Evolutionary conservation across 2,113 vertebrate species (phyloP), one percentile per base, ranked within the genome.

Genomic region (Prunella himalayana): DNA sequence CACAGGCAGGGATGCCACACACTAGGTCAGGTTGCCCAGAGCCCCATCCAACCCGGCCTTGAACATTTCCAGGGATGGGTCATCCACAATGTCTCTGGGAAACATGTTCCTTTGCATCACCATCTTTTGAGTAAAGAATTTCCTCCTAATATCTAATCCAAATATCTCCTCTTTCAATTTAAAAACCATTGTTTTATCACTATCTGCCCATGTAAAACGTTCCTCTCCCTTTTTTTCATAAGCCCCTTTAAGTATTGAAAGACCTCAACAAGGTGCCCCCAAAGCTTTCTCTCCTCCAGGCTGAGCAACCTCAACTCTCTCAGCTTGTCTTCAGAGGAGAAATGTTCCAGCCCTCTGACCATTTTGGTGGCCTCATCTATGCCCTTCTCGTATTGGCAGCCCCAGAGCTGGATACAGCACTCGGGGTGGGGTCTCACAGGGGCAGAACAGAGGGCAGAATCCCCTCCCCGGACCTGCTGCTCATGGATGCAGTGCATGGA

Each of bases 341-440:
- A 44, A 14, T n/a, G 11, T 37, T 45, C 14, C 6, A 12, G 9
- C 28, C 5, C 5, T 37, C 69, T 66, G 45, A 66, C n/a, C 14
- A 31, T 3, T 7, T 47, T 35, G 18, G 11, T 35, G n/a, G 16
- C n/a, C 20, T 60, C 0, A 0, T 60, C 37, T 51, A 7, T 75
- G 60, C 15, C 23, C 20, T 45, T 60, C 33, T n/a, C 6, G 1
- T n/a, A 10, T 2, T n/a, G n/a, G 28, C 15, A 50, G 39, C 19
- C 45, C 16, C 53, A n/a, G n/a, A 60, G 24, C 6, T 49, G 42
- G 10, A n/a, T 39, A 33, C 33, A 21, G 33, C 33, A 24, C 33
- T 30, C 8, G 22, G 21, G 13, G 15, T 41, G 25, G 13, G 23
- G 19, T 75, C 16, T 41, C 28, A 75, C 1, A 1, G 45, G 27